Percentiles rank a stretch among this genome's conserved stretches.
phyloP scores from a whole-genome alignment of 2,113 vertebrate genomes.

The Bufo gargarizans region DNA sequence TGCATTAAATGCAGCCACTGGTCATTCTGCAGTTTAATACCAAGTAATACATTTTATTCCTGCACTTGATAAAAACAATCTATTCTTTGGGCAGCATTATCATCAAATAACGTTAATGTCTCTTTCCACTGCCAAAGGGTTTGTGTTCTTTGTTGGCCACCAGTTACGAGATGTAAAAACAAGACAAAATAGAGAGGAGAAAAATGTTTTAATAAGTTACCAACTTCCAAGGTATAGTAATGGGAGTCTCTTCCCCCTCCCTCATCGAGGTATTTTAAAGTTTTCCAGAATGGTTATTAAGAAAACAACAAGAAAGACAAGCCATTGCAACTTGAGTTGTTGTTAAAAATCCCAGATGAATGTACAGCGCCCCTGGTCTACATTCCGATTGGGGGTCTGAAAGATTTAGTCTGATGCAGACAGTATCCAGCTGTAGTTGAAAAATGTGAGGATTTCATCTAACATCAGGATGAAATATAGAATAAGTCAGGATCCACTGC shows the following conservation, averaged over 20 bases:
- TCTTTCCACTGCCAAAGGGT: neutral
- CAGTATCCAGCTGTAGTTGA: slow-evolving; percentile 17
- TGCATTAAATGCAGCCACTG: neutral
- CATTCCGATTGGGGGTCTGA: neutral
- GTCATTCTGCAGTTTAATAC: neutral
- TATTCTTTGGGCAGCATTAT: neutral
- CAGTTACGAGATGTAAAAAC: slow-evolving; percentile 8
- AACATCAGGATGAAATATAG: slow-evolving; percentile 15
- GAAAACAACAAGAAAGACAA: slow-evolving; percentile 18
- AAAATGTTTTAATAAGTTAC: slow-evolving; percentile 55
- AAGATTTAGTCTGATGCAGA: slow-evolving; percentile 40
- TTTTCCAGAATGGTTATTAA: slow-evolving; percentile 48
- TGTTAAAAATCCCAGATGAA: slow-evolving; percentile 31
- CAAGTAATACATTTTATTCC: neutral
- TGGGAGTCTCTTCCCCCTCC: slow-evolving; percentile 33
- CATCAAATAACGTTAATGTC: neutral
- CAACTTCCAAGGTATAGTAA: slow-evolving; percentile 35
- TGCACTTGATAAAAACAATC: neutral
- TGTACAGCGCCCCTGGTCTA: neutral
- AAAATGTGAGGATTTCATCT: slow-evolving; percentile 30
- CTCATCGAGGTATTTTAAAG: slow-evolving; percentile 51
- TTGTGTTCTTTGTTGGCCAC: neutral
- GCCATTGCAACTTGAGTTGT: neutral
- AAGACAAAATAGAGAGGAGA: slow-evolving; percentile 1
- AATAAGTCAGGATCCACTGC: slow-evolving; percentile 21